A percentile compares a stretch with the other conserved stretches of the same genome.
These are phyloP conservation scores for Distichodus sexfasciatus DNA, from an alignment of 2,797 vertebrate genomes.

Conservation along the genomic window DNA sequence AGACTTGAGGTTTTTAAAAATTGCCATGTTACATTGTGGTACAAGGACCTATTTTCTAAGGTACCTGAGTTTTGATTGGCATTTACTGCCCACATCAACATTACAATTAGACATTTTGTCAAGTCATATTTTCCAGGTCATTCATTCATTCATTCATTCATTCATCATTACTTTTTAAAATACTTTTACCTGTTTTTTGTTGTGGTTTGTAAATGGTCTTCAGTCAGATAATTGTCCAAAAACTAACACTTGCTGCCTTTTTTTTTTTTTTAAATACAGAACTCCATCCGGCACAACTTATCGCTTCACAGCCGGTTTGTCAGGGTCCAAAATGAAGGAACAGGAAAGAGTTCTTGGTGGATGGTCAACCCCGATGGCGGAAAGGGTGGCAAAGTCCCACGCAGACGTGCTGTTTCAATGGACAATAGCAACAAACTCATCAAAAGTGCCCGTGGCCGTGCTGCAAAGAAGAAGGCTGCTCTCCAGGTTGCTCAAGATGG, in stretches of 20 bases:
- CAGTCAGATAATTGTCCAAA: neutral
- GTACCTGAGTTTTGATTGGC: too few relatives aligned
- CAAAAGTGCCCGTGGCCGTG: constrained; percentile 89
- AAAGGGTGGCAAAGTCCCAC: constrained; percentile 92
- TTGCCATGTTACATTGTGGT: too few relatives aligned
- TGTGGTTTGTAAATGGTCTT: neutral
- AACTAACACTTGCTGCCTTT: neutral
- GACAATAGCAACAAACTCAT: constrained; percentile 98
- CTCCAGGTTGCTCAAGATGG: constrained; percentile 85
- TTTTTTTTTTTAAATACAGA: constrained; percentile 75
- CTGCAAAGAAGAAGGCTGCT: constrained; percentile 93
- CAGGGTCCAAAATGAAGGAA: constrained; percentile 96
- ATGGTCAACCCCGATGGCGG: constrained; percentile 97
- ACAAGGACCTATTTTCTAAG: too few relatives aligned
- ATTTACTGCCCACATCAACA: too few relatives aligned
- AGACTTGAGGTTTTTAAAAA: too few relatives aligned
- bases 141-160: too few relatives aligned
- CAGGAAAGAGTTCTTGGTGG: constrained; percentile 98
- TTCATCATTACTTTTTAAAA: too few relatives aligned
- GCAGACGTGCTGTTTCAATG: constrained; percentile 93
- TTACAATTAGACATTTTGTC: too few relatives aligned
- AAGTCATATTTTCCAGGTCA: too few relatives aligned
- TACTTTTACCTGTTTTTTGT: too few relatives aligned
- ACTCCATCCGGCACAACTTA: constrained; percentile 97
- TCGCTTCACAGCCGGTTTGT: constrained; percentile 96